Base-by-base conservation (phyloP, 1,140 invertebrate species). In the Panagrolaimus sp. region DNA sequence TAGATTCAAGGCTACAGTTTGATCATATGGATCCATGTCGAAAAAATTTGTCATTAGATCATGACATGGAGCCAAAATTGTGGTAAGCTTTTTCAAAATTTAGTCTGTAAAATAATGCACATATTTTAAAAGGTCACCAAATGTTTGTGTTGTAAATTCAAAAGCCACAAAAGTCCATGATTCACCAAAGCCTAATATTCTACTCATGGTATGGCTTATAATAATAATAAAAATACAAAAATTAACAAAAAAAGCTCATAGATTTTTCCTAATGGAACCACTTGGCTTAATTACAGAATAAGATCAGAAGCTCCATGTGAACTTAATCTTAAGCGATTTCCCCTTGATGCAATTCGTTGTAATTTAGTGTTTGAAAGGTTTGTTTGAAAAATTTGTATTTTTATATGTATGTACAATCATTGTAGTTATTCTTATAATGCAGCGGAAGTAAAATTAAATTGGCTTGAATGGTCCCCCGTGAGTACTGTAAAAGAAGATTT, bases 241-340 rank as follows among this genome's bases (percentile, higher is more conserved):
- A 17, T 12, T 21, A 10, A 58, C 52, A 58, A 17, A 21, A 58
- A 1, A 58, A 8, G 17, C 28, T 12, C 76, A 38, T 55, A 77
- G 76, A 80, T 82, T 17, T 82, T 82, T 67, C 80, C 80, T 10
- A 82, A 82, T 62, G 80, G 80, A 2, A 82, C 80, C 5, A 82
- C 77, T 2, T 82, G 80, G 80, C 71, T 82, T 9, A 83, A 82
- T 69, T 83, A 82, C 64, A 69, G 80, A 7, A 79, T 83, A n/a
- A 66, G 81, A 65, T 83, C 81, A 10, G 81, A 80, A 70, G 75
- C 77, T 14, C 82, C 80, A 0, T 82, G 80, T 69, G 65, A 75
- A 15, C 82, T 82, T 76, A 79, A 82, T 45, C 67, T 82, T 14
- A 24, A 71, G 24, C 81, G 72, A 24, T 82, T 82, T 70, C 80